Percentiles rank a stretch among this genome's conserved stretches.
These are phyloP conservation scores for Python bivittatus DNA, from an alignment of 2,113 vertebrate species.

Conservation along the genomic window DNA sequence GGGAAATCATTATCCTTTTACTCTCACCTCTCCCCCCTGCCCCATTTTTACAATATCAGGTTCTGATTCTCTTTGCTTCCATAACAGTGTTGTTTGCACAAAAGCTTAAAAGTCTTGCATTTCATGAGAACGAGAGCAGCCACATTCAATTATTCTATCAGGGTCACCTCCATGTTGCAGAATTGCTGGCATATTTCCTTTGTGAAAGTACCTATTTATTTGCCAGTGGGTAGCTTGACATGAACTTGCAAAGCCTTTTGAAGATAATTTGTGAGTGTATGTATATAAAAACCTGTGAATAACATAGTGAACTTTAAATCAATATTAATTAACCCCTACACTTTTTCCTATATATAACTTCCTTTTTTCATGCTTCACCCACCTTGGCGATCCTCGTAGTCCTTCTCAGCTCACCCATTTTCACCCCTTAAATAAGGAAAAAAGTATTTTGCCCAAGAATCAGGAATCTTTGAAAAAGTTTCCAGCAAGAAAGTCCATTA, in stretches of 20 bases:
- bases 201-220: constrained; percentile 38
- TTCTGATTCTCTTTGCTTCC: not conserved
- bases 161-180: not conserved
- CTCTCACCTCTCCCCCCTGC: not conserved
- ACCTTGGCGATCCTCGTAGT: not conserved
- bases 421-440: not conserved
- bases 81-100: not conserved
- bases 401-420: constrained; percentile 11
- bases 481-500: constrained; percentile 23
- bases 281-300: constrained; percentile 31
- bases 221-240: constrained; percentile 21
- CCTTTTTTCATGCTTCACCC: not conserved
- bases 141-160: constrained; percentile 36
- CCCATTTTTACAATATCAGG: not conserved
- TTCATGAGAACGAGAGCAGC: constrained; percentile 5
- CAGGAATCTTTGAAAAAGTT: constrained; percentile 11
- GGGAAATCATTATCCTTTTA: too few species aligned
- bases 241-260: constrained; percentile 21
- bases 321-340: constrained; percentile 31
- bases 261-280: constrained; percentile 27
- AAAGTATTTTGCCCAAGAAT: constrained; percentile 11
- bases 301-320: constrained; percentile 32
- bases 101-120: not conserved
- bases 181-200: constrained; percentile 29
- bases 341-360: constrained; percentile 9